Base-by-base conservation (phyloP, 2,797 vertebrate species). In the Coendou prehensilis region DNA sequence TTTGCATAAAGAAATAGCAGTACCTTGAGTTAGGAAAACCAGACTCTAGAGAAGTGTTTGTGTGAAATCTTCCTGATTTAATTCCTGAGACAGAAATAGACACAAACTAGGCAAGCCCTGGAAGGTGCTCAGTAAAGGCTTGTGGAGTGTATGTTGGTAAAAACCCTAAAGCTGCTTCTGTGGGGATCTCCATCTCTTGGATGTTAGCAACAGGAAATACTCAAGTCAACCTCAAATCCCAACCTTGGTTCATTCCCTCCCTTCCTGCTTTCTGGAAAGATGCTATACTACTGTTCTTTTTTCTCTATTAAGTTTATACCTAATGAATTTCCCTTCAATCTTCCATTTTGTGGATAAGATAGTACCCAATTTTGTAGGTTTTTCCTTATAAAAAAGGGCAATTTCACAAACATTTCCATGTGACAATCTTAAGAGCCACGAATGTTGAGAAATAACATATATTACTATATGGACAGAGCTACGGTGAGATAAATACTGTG, bases 361-460 rank as follows among this genome's bases (percentile, higher is more conserved):
- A 63, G 88, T 4, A 41, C 79, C 61, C 57, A 89, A 59, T 64
- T 96, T 73, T 85, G 22, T 81, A 75, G 87, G 57, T 4, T 86
- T 95, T 96, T 87, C 52, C 11, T 82, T 67, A 28, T 45, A 33
- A 50, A 18, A 50, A 73, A 78, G 57, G 18, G n/a, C 85, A 45
- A 90, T 69, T 93, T 93, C 82, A 87, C 80, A 88, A 86, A 92
- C 82, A 89, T 83, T 85, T 94, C 61, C 75, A 56, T 37, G 50
- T 91, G 75, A 69, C 79, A 79, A 54, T 80, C 47, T 95, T 73
- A 54, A 80, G 75, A 94, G 76, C 78, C 41, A 80, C 22, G 54
- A 26, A 76, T 83, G 63, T 84, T 95, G 67, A 84, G 82, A 94
- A 94, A 52, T 76, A 73, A 67, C 26, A 87, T 94, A 73, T n/a